phyloP scores from a whole-genome alignment of 2,113 vertebrate genomes.

The Drymodes brunneopygia region DNA sequence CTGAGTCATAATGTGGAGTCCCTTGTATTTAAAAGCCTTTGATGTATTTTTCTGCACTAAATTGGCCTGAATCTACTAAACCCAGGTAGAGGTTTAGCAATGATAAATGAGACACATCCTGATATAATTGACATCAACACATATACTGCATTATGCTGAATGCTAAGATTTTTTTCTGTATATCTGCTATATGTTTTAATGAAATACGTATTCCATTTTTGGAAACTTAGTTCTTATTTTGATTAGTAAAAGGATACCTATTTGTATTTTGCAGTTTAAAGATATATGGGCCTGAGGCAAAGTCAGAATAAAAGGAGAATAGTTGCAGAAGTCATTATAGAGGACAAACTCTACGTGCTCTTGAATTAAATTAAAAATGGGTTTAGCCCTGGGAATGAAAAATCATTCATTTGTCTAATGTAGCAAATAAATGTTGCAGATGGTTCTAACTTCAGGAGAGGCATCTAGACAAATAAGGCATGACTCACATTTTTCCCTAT shows the following conservation, averaged over 20 bases:
- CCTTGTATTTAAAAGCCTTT: background rate
- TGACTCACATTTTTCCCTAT: background rate
- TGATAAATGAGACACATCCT: background rate
- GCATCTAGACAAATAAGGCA: slow-evolving; percentile 19
- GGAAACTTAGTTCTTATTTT: background rate
- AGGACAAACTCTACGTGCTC: background rate
- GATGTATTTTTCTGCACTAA: background rate
- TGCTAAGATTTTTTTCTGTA: background rate
- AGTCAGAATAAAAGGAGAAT: background rate
- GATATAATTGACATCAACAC: background rate
- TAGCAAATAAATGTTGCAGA: slow-evolving; percentile 22
- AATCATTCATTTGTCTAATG: slow-evolving; percentile 22
- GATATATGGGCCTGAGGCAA: background rate
- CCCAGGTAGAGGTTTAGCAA: background rate
- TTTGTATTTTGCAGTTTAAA: background rate
- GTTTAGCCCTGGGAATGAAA: slow-evolving; percentile 21
- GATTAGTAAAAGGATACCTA: background rate
- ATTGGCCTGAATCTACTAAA: background rate
- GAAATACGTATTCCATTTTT: background rate
- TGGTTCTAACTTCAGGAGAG: slow-evolving; percentile 15
- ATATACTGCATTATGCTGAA: background rate
- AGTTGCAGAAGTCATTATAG: background rate
- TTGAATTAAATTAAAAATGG: background rate
- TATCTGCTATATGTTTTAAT: background rate
- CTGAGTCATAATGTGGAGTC: background rate